These are phyloP conservation scores for Trissolcus basalis DNA, from an alignment of 1,140 invertebrate genomes.

Conservation along the genomic window DNA sequence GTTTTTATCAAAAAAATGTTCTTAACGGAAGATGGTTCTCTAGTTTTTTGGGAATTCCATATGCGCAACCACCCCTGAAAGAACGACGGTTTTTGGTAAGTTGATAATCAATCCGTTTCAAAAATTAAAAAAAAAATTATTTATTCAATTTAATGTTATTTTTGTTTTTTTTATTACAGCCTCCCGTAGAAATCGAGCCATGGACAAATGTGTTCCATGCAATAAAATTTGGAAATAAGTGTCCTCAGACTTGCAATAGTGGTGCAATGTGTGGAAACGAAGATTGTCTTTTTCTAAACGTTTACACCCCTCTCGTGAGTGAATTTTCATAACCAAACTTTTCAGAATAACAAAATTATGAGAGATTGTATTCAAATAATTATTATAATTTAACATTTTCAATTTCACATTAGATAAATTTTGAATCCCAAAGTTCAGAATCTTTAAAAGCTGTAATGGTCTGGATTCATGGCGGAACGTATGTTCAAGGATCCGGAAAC, in stretches of 20 bases:
- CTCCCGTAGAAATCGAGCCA: slow-evolving; percentile 24
- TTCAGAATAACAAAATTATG: not conserved
- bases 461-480: slow-evolving; percentile 70
- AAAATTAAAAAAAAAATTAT: no score
- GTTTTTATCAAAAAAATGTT: slow-evolving; percentile 10
- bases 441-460: slow-evolving; percentile 60
- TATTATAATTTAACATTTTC: not conserved
- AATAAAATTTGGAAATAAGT: slow-evolving; percentile 9
- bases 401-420: slow-evolving; percentile 5
- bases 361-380: not conserved
- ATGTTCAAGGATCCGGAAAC: slow-evolving; percentile 70
- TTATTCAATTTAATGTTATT: no score
- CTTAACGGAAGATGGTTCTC: not conserved
- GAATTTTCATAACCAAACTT: not conserved
- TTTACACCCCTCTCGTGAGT: slow-evolving; percentile 26
- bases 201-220: slow-evolving; percentile 12
- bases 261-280: slow-evolving; percentile 10
- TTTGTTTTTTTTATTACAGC: slow-evolving; percentile 13
- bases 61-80: slow-evolving; percentile 23
- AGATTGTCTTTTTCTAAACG: slow-evolving; percentile 33
- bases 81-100: slow-evolving; percentile 22
- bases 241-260: slow-evolving; percentile 5
- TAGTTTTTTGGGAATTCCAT: slow-evolving; percentile 22
- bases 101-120: not conserved
- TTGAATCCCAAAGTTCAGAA: not conserved